Base-by-base conservation (phyloP, 2,113 vertebrate species). In the Cyphomyrus plagiostoma region DNA sequence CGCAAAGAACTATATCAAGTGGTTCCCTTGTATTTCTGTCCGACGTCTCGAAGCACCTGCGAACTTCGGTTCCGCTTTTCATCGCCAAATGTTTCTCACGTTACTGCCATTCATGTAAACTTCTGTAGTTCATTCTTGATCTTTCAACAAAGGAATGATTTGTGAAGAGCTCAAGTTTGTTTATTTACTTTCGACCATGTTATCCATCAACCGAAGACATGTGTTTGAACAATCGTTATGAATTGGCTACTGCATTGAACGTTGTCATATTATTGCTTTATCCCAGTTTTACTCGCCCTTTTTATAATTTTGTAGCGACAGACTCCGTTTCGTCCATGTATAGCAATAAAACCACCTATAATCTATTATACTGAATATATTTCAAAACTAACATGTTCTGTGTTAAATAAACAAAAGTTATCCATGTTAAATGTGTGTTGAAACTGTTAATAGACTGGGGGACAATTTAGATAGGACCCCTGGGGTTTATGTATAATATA, bases 11-110 rank as follows among this genome's bases (percentile, higher is more conserved):
- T 21, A 23, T 9, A 10, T 9, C 21, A n/a, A 42, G 4, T 30
- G 17, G 89, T 85, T 56, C 87, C 42, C 89, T 62, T 30, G 19
- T 84, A 89, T 58, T 84, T 46, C 11, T 26, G 39, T 62, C 89
- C 77, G 26, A 45, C 42, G 62, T 52, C 42, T 45, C 30, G 9
- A 17, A 39, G 35, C n/a, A 3, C 4, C 30, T 17, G 80, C 21
- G 35, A 58, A 45, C 30, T 15, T 42, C 15, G 13, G 89, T 89
- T 89, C 89, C 89, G 87, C 21, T 30, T 19, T 30, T 30, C 70
- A 2, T 46, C n/a, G 19, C 46, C 23, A 49, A 62, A 87, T 15
- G 6, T 49, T 42, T 48, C 17, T 42, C 35, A 39, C 1, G 17
- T 82, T 39, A 82, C 77, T 82, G 19, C 1, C 30, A 42, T 82